Evolutionary conservation across 2,113 vertebrate species (phyloP).

Genomic region (Scalopus aquaticus): DNA sequence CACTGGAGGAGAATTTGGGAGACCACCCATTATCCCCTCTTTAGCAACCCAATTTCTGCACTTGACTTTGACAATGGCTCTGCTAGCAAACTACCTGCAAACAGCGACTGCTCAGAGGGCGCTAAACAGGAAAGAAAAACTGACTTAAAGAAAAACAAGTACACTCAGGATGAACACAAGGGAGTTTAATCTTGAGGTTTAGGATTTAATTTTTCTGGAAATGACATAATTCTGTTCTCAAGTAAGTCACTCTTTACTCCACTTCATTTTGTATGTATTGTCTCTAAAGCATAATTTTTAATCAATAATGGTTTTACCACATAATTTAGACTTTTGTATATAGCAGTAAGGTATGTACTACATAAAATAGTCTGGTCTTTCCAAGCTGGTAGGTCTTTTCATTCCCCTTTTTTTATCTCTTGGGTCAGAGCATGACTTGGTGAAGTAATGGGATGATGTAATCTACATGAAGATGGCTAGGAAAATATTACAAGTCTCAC

Average conservation of each 20-base stretch:
- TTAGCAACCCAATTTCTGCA: background rate
- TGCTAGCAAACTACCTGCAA: conserved; percentile 7
- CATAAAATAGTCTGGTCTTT: conserved; percentile 15
- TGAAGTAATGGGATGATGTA: background rate
- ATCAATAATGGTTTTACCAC: conserved; percentile 51
- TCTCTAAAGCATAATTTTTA: conserved; percentile 58
- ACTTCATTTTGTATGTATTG: conserved; percentile 42
- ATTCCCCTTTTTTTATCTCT: background rate
- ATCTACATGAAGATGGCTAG: background rate
- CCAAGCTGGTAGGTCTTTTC: background rate
- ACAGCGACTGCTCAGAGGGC: conserved; percentile 45
- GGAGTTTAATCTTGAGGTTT: conserved; percentile 33
- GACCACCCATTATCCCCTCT: background rate
- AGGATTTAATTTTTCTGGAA: conserved; percentile 66
- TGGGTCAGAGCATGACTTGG: background rate
- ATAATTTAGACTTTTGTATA: conserved; percentile 34
- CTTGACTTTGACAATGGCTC: background rate
- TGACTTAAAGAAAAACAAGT: background rate
- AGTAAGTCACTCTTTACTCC: conserved; percentile 51
- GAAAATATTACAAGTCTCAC: background rate
- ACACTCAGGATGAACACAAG: conserved; percentile 61
- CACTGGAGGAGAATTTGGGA: background rate
- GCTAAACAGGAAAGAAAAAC: background rate
- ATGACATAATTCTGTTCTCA: conserved; percentile 53
- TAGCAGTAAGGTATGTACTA: background rate